Base-by-base conservation (phyloP, 2,888 invertebrate species). In the Emmelina monodactyla region DNA sequence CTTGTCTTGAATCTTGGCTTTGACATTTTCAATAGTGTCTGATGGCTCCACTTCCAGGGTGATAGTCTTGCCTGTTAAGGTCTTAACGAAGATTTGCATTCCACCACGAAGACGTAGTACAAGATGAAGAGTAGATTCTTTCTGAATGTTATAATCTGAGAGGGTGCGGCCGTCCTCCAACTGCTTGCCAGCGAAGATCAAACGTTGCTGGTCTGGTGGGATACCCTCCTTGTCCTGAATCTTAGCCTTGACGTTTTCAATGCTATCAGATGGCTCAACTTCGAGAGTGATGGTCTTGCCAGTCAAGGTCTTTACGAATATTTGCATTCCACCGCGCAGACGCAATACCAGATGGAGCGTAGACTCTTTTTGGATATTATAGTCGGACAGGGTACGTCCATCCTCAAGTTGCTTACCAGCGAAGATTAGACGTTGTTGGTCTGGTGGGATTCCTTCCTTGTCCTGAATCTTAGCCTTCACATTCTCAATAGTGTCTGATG, bases 171-270 rank as follows among this genome's bases (percentile, higher is more conserved):
- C 67, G 47, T 68, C 68, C 33, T 68, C 68, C 0, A 68, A 16
- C 22, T 68, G 68, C 6, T 68, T 68, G 1, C 68, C 68, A 0
- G 68, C 68, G 2, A 68, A 68, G 39, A 68, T 68, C 0, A 68
- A 37, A 1, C 68, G 43, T 47, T 68, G 68, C 39, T 68, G 68
- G 39, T 68, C 68, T 34, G 68, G 68, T 0, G 68, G 68, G 3
- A 68, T 68, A 0, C 68, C 67, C 12, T 68, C 68, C 14, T 68
- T 68, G 32, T 68, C 68, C n/a, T 68, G 67, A 2, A 68, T 68
- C 22, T 68, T 68, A 0, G 68, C 68, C 7, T 68, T 68, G 0
- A 68, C 68, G 49, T 68, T 68, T 12, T 68, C 68, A 4, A 68
- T 68, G 0, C 66, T 67, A 15, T 68, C 68, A 0, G 68, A 62